These are phyloP conservation scores for Macquaria australasica DNA, from an alignment of 2,113 vertebrate genomes.

Conservation along the genomic window DNA sequence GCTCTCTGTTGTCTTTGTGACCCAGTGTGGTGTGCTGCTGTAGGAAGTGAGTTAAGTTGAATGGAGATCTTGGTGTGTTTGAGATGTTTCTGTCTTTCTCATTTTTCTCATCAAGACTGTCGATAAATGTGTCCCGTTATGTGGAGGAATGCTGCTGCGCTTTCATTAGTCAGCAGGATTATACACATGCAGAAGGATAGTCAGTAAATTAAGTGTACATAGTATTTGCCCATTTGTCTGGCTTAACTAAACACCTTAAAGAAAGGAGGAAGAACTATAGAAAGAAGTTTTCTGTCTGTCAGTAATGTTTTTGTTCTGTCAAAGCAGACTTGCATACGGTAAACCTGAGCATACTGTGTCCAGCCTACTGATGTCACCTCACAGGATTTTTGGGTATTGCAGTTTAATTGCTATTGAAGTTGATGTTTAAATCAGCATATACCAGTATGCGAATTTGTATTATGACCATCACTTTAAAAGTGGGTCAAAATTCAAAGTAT, in stretches of 20 bases:
- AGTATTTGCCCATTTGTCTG: neutral
- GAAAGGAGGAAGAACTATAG: no score
- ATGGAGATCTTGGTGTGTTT: neutral
- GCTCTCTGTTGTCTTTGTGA: neutral
- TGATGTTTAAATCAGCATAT: neutral
- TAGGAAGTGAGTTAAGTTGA: neutral
- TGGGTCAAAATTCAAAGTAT: constrained; percentile 2
- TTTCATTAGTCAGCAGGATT: neutral
- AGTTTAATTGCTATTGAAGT: neutral
- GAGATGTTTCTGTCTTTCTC: neutral
- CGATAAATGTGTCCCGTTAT: neutral
- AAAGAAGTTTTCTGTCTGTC: neutral
- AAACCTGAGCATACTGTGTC: neutral
- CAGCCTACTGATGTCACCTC: constrained; percentile 18
- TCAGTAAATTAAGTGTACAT: neutral
- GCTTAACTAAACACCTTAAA: neutral
- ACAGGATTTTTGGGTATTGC: neutral
- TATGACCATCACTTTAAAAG: neutral
- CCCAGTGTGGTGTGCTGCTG: neutral
- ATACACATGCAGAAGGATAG: neutral
- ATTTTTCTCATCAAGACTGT: neutral
- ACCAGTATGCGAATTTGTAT: neutral
- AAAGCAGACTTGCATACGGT: neutral
- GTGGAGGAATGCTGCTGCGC: neutral
- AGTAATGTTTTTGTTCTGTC: neutral